Conservation (phyloP, 2,888 invertebrate species). For the Drosophila rubida region DNA sequence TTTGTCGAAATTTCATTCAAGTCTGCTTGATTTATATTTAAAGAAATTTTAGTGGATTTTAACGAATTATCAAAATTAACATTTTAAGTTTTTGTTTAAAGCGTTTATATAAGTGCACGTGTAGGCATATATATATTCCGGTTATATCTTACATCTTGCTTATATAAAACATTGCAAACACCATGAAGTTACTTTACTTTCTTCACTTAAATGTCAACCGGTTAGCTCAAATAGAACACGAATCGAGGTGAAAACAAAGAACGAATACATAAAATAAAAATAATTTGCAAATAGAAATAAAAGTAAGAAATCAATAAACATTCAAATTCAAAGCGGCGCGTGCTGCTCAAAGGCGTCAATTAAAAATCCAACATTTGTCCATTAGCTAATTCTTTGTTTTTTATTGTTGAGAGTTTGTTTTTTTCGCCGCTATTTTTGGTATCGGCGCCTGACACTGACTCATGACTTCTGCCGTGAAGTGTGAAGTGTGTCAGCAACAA, state of each 20-base stretch:
- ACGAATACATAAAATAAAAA: constrained; percentile 14
- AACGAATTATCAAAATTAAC: constrained; percentile 31
- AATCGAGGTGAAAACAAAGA: constrained; percentile 18
- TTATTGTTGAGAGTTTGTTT: constrained; percentile 19
- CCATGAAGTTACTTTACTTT: constrained; percentile 42
- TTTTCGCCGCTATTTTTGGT: constrained; percentile 3
- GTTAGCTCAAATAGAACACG: constrained; percentile 60
- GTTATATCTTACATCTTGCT: constrained; percentile 19
- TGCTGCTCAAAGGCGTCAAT: constrained; percentile 74
- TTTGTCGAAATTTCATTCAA: constrained; percentile 49
- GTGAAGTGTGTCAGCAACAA: constrained; percentile 64
- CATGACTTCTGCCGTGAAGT: constrained; percentile 30
- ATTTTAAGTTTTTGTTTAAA: constrained; percentile 33
- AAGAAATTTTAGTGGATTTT: constrained; percentile 45
- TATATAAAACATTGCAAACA: constrained; percentile 37
- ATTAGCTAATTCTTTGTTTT: constrained; percentile 58
- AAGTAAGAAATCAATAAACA: constrained; percentile 38
- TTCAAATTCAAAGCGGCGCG: constrained; percentile 60
- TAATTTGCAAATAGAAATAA: constrained; percentile 26
- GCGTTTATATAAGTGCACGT: constrained; percentile 47
- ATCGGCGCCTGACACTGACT: constrained; percentile 53
- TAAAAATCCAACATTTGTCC: constrained; percentile 56
- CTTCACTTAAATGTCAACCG: constrained; percentile 47
- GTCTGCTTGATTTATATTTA: constrained; percentile 28
- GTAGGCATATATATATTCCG: constrained; percentile 26